A percentile compares a stretch with the other conserved stretches of the same genome.
phyloP scores from a whole-genome alignment of 2,888 invertebrate genomes.

The Drosophila atripex region DNA sequence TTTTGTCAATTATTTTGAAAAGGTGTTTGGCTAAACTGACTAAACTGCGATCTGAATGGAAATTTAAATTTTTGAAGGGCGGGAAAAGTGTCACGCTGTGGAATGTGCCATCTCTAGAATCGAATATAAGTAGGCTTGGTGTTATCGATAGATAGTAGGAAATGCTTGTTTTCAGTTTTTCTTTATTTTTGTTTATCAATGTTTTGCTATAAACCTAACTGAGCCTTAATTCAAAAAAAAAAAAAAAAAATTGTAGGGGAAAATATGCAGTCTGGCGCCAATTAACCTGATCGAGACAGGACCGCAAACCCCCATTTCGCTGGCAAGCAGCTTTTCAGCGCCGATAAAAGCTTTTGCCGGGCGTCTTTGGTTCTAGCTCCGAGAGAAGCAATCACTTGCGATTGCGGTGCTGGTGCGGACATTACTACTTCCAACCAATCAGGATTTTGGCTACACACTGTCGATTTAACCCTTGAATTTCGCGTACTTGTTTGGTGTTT shows the following conservation, averaged over 20 bases:
- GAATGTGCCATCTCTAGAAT: background rate
- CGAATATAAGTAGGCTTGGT: background rate
- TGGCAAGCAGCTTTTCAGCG: constrained; percentile 36
- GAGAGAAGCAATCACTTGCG: constrained; percentile 38
- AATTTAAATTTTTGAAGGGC: background rate
- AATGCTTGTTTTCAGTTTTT: background rate
- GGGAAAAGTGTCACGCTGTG: background rate
- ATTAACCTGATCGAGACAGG: background rate
- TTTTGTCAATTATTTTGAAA: too few relatives aligned
- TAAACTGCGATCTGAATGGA: too few relatives aligned
- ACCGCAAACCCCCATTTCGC: background rate
- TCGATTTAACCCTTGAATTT: background rate
- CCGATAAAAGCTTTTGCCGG: constrained; percentile 29
- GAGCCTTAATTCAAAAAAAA: background rate
- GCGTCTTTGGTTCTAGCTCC: background rate
- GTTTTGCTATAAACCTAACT: background rate
- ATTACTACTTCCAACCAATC: constrained; percentile 1
- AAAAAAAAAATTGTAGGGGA: background rate
- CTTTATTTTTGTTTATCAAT: background rate
- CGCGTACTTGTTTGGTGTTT: background rate
- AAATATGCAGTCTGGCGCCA: background rate
- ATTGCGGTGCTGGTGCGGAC: constrained; percentile 45
- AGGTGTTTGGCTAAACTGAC: background rate
- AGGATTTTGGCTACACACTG: background rate
- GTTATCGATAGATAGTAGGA: background rate